Evolutionary conservation across 2,888 invertebrate genomes (phyloP), one percentile per base, ranked within the genome.

Genomic region (Encarsia formosa): DNA sequence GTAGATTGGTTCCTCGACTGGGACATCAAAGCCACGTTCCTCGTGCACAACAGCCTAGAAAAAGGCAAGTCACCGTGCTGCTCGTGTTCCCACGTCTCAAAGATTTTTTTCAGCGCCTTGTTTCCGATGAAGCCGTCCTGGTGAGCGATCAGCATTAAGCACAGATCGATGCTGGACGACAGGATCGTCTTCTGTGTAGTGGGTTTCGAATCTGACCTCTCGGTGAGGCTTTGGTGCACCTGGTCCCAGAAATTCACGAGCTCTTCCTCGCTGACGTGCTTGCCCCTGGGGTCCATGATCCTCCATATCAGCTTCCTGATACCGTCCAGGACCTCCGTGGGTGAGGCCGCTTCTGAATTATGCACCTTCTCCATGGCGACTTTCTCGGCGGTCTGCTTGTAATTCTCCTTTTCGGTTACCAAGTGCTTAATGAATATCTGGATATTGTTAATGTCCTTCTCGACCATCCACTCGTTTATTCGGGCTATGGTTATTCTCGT

Each of bases 391-490:
- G 48, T 63, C 32, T 18, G 58, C 44, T 62, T 65, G 15, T 59
- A 52, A 29, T 59, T 54, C 32, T 59, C 64, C 15, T 66, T 50
- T 52, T 68, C 69, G 2, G 57, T 5, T 26, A 65, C 62, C 60
- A 72, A 67, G 37, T 70, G 68, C 50, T 70, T 70, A 1, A 64
- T 57, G 35, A 68, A 71, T 9, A 67, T 53, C 1, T 66, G 61
- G 18, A 59, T 59, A 13, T 65, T 65, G 11, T 64, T 59, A 19
- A 69, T 60, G 31, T 82, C 81, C 0, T 77, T 70, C 18, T 75
- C 69, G 2, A 79, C 73, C n/a, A n/a, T n/a, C 84, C 84, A 85
- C 24, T 81, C 77, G 37, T 75, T 67, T 19, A 83, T 75, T 43
- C 80, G 76, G 15, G 77, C 75, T 32, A 66, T 64, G 5, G 79